Evolutionary conservation across 2,797 vertebrate species (phyloP).

Genomic region (Falco biarmicus): DNA sequence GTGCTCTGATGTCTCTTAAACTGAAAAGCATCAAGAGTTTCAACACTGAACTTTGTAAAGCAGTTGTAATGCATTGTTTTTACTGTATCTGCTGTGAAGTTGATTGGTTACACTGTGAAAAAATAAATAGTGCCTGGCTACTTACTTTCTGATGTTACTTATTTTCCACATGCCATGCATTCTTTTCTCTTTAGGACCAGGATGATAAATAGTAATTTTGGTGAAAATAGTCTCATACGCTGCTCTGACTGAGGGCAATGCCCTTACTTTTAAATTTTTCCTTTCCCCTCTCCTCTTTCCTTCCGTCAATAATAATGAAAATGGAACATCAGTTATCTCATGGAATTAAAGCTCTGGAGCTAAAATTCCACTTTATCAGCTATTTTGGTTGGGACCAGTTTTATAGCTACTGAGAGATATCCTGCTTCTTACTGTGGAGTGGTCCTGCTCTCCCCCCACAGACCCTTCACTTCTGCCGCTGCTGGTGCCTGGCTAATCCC

Average conservation of each 20-base stretch:
- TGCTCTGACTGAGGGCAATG: not conserved
- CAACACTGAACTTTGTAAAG: conserved; percentile 37
- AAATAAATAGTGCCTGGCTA: conserved; percentile 63
- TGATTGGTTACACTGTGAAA: conserved; percentile 63
- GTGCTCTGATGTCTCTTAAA: conserved; percentile 41
- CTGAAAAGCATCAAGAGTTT: conserved; percentile 18
- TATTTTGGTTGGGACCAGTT: not conserved
- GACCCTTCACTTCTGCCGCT: not conserved
- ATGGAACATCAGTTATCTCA: not conserved
- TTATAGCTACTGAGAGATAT: not conserved
- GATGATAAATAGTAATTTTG: not conserved
- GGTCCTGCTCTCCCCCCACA: not conserved
- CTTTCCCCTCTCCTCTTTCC: not conserved
- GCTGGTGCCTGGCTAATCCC: not conserved
- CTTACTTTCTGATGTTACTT: not conserved
- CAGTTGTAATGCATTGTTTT: conserved; percentile 44
- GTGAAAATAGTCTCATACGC: not conserved
- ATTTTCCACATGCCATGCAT: not conserved
- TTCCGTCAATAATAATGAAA: not conserved
- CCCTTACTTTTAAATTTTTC: not conserved
- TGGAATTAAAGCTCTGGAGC: not conserved
- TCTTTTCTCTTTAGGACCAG: not conserved
- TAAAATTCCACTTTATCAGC: not conserved
- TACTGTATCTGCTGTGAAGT: conserved; percentile 56
- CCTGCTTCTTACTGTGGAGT: not conserved